phyloP scores from a whole-genome alignment of 2,888 invertebrate genomes.

The Margaritifera margaritifera region DNA sequence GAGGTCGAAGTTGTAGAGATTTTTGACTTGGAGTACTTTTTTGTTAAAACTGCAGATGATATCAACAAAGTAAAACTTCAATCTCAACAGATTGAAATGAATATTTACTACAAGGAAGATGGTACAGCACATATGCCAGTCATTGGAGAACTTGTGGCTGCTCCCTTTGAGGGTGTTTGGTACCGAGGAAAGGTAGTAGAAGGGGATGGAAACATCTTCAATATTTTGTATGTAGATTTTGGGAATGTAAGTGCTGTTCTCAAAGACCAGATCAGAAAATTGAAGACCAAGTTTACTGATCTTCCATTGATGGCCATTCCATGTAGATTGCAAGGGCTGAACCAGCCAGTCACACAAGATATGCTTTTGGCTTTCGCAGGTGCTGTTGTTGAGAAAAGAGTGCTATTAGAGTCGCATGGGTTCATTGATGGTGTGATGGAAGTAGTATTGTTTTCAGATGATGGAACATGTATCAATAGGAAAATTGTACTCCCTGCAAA shows the following conservation, averaged over 20 bases:
- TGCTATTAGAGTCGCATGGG: slow-evolving; percentile 18
- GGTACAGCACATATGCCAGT: slow-evolving; percentile 25
- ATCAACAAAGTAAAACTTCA: slow-evolving; percentile 62
- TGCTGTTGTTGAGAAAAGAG: slow-evolving; percentile 6
- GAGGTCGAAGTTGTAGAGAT: slow-evolving; percentile 17
- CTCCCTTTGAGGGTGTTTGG: slow-evolving; percentile 26
- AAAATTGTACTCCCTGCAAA: slow-evolving; percentile 2
- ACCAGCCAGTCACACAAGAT: slow-evolving; percentile 9
- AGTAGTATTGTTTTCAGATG: slow-evolving; percentile 7
- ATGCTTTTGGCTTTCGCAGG: slow-evolving; percentile 9
- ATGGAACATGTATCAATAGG: slow-evolving; percentile 17
- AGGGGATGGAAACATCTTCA: slow-evolving; percentile 76
- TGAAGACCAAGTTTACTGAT: slow-evolving; percentile 15
- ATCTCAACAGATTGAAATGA: slow-evolving; percentile 74
- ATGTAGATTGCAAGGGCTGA: slow-evolving; percentile 26
- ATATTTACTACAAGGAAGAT: slow-evolving; percentile 65
- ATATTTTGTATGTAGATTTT: slow-evolving; percentile 78
- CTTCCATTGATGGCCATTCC: slow-evolving; percentile 30
- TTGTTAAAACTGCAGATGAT: slow-evolving; percentile 77
- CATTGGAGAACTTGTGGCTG: slow-evolving; percentile 41
- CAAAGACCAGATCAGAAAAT: slow-evolving; percentile 73
- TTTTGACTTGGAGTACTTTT: slow-evolving; percentile 74
- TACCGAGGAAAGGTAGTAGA: slow-evolving; percentile 18
- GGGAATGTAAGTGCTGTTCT: slow-evolving; percentile 80
- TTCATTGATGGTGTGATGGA: slow-evolving; percentile 8